A percentile compares a stretch with the other conserved stretches of the same genome.
phyloP scores from a whole-genome alignment of 2,113 vertebrate species.

The Nymphicus hollandicus region DNA sequence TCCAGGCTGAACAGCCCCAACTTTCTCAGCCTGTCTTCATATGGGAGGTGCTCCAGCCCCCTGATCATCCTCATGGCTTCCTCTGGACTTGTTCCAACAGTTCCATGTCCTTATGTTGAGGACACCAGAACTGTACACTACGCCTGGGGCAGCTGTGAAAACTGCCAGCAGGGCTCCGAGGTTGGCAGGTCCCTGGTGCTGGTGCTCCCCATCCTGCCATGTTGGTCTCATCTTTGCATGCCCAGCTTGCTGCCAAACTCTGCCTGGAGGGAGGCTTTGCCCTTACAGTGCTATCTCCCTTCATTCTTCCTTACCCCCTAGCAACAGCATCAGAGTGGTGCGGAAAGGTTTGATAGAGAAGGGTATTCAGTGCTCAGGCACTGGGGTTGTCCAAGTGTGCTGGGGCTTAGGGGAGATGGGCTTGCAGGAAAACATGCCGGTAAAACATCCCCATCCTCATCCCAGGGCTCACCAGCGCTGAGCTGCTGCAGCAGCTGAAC shows the following conservation, averaged over 20 bases:
- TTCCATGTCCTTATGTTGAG: no score
- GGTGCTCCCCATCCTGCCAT: background rate
- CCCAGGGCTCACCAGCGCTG: background rate
- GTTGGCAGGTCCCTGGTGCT: background rate
- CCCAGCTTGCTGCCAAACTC: background rate
- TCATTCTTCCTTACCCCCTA: background rate
- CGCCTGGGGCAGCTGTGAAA: background rate
- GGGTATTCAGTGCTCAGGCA: background rate
- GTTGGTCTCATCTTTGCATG: background rate
- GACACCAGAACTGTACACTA: no score
- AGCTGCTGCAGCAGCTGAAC: background rate
- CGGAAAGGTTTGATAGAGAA: background rate
- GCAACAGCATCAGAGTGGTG: background rate
- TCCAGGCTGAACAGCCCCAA: no score
- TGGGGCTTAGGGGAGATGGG: background rate
- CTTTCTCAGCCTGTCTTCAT: no score
- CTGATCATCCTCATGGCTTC: no score
- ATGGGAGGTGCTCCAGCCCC: no score
- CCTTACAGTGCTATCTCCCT: fast-evolving
- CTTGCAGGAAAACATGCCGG: background rate
- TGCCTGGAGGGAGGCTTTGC: background rate
- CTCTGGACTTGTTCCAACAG: no score
- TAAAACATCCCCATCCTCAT: background rate
- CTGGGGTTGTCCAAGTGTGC: background rate
- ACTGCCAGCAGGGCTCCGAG: background rate